phyloP scores from a whole-genome alignment of 92 coral and sea anemone genomes.

The Umimayanthus chanpuru region DNA sequence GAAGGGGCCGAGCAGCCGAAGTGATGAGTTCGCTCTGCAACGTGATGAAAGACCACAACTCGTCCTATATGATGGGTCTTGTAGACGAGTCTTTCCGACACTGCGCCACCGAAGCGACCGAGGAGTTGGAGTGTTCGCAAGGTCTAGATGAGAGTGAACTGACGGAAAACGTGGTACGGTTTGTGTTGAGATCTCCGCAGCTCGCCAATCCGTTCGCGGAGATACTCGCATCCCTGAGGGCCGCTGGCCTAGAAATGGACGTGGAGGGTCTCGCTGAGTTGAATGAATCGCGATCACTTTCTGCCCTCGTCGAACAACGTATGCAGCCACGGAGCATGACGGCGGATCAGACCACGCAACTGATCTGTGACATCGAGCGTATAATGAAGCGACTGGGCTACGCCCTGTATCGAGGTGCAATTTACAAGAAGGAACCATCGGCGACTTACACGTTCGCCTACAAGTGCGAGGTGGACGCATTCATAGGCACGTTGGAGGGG shows the following conservation, averaged over 20 bases:
- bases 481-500: constrained; percentile 43
- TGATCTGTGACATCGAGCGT: constrained; percentile 15
- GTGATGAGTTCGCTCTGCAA: background rate
- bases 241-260: too few species aligned
- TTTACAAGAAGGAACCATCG: constrained; percentile 20
- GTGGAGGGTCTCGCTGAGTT: too few species aligned
- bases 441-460: constrained; percentile 32
- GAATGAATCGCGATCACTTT: background rate
- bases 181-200: too few species aligned
- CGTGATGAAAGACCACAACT: constrained; percentile 41
- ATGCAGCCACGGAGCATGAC: background rate
- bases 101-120: background rate
- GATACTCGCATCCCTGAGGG: too few species aligned
- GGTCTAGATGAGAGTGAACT: background rate
- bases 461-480: constrained; percentile 37
- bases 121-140: background rate
- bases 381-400: constrained; percentile 32
- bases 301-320: background rate
- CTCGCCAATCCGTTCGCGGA: too few species aligned
- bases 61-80: constrained; percentile 20
- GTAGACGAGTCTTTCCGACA: background rate
- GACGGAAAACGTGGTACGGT: background rate
- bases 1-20: background rate
- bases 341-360: background rate
- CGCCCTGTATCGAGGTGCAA: constrained; percentile 25